Evolutionary conservation across 2,797 vertebrate genomes (phyloP).

Genomic region (Channallabes apus): DNA sequence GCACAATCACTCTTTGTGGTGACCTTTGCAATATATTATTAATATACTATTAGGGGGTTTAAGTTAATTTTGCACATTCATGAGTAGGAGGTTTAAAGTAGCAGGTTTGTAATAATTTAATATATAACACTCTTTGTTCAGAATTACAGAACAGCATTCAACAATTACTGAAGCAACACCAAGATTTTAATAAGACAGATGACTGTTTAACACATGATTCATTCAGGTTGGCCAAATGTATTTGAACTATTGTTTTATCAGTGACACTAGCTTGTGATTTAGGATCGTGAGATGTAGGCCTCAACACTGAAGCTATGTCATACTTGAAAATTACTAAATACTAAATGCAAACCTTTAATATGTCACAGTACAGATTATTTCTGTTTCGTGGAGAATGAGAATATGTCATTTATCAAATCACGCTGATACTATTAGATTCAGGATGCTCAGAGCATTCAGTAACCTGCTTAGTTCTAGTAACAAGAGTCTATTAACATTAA

Average conservation of each 20-base stretch:
- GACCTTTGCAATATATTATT: no score
- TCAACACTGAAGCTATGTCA: not conserved
- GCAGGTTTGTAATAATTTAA: no score
- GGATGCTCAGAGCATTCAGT: not conserved
- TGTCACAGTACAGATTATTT: slow-evolving; percentile 1
- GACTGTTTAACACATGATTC: not conserved
- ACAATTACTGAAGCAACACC: not conserved
- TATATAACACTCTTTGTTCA: not conserved
- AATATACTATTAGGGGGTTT: no score
- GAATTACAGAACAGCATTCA: not conserved
- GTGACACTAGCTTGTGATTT: not conserved
- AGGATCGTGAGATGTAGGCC: not conserved
- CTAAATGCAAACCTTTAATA: not conserved
- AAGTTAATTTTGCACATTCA: no score
- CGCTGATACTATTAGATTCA: not conserved
- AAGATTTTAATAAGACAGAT: not conserved
- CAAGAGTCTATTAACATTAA: no score
- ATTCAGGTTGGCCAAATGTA: not conserved
- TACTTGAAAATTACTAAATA: not conserved
- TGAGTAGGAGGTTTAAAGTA: not conserved
- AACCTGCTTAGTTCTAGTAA: not conserved
- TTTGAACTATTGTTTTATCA: not conserved
- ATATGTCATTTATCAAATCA: not conserved
- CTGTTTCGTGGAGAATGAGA: not conserved
- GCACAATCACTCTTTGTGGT: no score